Conservation (phyloP, 2,888 invertebrate genomes). For the Oasisia sp. region DNA sequence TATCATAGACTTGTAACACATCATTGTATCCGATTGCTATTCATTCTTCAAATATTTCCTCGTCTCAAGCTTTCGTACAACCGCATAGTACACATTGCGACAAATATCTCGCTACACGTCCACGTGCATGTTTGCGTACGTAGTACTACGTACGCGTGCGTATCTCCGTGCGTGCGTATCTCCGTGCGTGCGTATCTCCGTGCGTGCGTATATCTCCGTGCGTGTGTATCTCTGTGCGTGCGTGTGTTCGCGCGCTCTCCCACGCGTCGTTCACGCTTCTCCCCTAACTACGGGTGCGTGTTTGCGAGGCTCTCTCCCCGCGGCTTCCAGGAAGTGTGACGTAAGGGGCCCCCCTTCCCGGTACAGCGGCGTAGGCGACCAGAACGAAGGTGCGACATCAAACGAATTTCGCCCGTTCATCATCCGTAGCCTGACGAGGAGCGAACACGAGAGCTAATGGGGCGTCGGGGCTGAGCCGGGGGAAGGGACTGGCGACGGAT, state of each 20-base stretch:
- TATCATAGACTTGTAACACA: neutral
- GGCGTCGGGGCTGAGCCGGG: neutral
- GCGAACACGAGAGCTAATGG: conserved; percentile 1
- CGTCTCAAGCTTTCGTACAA: neutral
- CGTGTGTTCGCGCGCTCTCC: neutral
- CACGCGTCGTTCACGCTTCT: neutral
- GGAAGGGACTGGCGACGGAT: neutral
- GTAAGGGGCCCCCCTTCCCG: neutral
- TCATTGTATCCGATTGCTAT: neutral
- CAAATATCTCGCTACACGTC: neutral
- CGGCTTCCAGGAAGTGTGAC: conserved; percentile 13
- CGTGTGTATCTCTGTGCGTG: neutral
- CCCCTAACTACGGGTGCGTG: neutral
- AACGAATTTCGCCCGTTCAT: neutral
- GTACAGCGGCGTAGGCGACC: neutral
- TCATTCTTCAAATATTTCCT: neutral
- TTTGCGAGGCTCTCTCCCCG: neutral
- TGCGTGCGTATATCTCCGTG: neutral
- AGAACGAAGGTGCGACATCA: conserved; percentile 8
- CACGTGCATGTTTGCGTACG: neutral
- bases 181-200: neutral
- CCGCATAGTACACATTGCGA: neutral
- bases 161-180: no score
- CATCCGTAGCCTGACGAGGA: conserved; percentile 1
- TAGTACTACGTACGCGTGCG: no score